phyloP scores from a whole-genome alignment of 1,140 invertebrate species.

The Heliothis subflexa region DNA sequence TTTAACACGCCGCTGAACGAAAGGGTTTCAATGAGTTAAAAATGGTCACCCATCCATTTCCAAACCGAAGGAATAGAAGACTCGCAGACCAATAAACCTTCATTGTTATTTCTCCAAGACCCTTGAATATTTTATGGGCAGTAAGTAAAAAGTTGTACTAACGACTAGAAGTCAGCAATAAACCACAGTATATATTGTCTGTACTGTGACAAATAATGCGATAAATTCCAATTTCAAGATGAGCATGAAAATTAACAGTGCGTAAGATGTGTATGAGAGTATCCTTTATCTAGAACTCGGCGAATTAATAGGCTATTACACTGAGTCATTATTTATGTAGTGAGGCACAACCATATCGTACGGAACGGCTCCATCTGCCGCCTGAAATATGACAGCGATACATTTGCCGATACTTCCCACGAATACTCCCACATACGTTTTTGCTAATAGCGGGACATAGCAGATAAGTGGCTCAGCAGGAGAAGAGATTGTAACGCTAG shows the following conservation, averaged over 20 bases:
- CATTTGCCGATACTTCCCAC: conserved; percentile 5
- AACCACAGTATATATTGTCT: not conserved
- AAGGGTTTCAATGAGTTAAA: conserved; percentile 23
- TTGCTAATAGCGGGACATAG: too few relatives aligned
- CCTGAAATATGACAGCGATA: conserved; percentile 44
- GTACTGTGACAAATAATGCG: not conserved
- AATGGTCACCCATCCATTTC: conserved; percentile 17
- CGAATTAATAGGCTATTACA: conserved; percentile 53
- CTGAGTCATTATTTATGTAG: conserved; percentile 51
- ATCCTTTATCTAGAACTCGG: conserved; percentile 38
- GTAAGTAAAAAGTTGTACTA: too few relatives aligned
- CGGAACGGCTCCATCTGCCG: conserved; percentile 28
- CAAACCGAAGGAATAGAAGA: not conserved
- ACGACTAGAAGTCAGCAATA: not conserved
- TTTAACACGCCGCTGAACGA: conserved; percentile 11
- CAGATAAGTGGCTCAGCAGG: too few relatives aligned
- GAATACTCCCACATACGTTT: not conserved
- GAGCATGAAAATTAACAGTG: not conserved
- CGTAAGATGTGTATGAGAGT: not conserved
- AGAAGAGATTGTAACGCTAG: too few relatives aligned
- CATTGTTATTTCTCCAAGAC: not conserved
- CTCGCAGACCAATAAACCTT: not conserved
- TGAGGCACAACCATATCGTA: conserved; percentile 13
- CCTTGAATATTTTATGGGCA: too few relatives aligned
- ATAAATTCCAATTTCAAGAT: not conserved